phyloP scores from a whole-genome alignment of 2,888 invertebrate genomes.

The Adelognathus sp. region DNA sequence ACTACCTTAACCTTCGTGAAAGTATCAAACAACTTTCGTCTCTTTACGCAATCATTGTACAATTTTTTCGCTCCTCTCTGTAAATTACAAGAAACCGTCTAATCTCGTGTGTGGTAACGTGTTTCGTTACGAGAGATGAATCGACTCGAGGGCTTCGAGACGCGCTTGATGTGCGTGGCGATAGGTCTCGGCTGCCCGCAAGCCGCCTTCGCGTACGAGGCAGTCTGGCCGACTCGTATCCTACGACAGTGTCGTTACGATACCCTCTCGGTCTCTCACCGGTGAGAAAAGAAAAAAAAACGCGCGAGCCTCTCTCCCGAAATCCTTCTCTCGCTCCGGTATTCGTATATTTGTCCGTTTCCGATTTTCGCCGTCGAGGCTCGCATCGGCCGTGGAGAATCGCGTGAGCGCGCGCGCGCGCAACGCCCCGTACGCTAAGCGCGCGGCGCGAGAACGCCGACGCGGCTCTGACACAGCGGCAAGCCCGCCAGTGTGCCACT shows the following conservation, averaged over 20 bases:
- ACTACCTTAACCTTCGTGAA: too few relatives aligned
- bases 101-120: not conserved
- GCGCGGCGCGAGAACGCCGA: constrained; percentile 60
- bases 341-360: not conserved
- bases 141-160: not conserved
- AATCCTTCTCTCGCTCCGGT: not conserved
- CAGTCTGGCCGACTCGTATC: not conserved
- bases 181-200: not conserved
- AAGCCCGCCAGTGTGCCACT: constrained; percentile 65
- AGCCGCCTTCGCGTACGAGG: not conserved
- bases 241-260: constrained; percentile 9
- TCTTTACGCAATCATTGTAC: not conserved
- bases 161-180: too few relatives aligned
- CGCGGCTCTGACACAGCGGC: constrained; percentile 69
- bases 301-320: constrained; percentile 22
- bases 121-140: constrained; percentile 2
- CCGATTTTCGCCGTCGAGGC: constrained; percentile 14
- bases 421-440: constrained; percentile 29
- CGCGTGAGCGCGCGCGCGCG: constrained; percentile 43
- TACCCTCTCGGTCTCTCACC: not conserved
- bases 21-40: not conserved
- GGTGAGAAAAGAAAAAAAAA: too few relatives aligned
- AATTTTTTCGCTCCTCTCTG: not conserved
- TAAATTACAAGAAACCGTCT: not conserved
- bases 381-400: constrained; percentile 37